Evolutionary conservation across 2,113 vertebrate genomes (phyloP), one percentile per base, ranked within the genome.

Genomic region (Chlorocebus sabaeus): DNA sequence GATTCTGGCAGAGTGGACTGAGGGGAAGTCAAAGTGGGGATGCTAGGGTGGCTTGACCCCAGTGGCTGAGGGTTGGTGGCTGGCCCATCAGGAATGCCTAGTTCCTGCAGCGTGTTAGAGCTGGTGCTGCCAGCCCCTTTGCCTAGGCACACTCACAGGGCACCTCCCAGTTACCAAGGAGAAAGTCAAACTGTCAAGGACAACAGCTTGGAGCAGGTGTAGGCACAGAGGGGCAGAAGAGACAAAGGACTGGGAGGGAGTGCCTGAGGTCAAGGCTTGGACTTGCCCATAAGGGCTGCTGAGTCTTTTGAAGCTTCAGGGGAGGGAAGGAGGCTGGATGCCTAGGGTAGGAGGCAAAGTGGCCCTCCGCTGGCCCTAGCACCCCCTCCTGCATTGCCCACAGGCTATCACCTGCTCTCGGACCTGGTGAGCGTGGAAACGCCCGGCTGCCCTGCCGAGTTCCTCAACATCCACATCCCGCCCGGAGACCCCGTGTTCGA

Each of bases 391-490:
- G 40, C 22, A 1, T 27, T 61, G 59, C 18, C 23, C 1, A 7
- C 87, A 99, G 99, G 99, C 80, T 99, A 99, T 96, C 99, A 99
- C 92, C 97, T 99, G 40, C 80, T 99, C 8, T 99, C 98, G n/a
- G 99, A 99, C 96, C 97, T 99, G 40, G 98, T 99, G 83, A 98
- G 99, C 68, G 98, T 98, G 38, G 98, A 99, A 89, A 93, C 91
- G 18, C 98, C 99, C 5, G 99, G 99, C 38, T 99, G 99, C 92
- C 99, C 89, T 97, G 99, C 99, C 2, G 99, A 99, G 97, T 99
- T 99, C 97, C 98, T 99, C 97, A 99, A 99, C 97, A 99, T 99
- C 97, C 80, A 16, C 52, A 98, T 99, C 68, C 99, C 99, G 0
- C 0, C 81, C 0, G 99, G 99, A 35, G 99, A 99, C 96, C 97